Evolutionary conservation across 2,888 invertebrate species (phyloP).

Genomic region (Coronaproctus castanopsis): DNA sequence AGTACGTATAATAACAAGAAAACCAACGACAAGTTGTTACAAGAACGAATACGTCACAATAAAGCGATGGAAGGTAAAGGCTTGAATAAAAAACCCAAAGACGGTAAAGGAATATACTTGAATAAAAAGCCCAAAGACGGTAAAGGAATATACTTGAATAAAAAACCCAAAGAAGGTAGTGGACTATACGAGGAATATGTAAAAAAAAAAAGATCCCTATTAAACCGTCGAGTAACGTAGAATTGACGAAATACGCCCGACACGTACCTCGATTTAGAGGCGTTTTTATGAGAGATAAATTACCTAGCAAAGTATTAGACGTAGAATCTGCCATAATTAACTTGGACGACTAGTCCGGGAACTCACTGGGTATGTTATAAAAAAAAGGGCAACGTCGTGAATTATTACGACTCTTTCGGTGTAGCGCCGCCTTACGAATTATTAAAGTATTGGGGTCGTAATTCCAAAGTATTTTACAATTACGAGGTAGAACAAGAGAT

Average conservation of each 20-base stretch:
- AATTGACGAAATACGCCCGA: conserved; percentile 17
- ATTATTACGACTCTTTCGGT: conserved; percentile 26
- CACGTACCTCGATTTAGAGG: conserved; percentile 19
- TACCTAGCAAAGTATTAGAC: conserved; percentile 21
- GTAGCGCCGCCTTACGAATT: conserved; percentile 22
- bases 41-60: not conserved
- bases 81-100: no score
- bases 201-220: conserved; percentile 3
- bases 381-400: conserved; percentile 21
- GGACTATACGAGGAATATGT: not conserved
- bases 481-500: conserved; percentile 10
- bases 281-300: conserved; percentile 25
- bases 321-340: conserved; percentile 23
- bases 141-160: no score
- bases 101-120: no score
- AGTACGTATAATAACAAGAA: not conserved
- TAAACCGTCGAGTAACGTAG: conserved; percentile 15
- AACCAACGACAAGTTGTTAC: not conserved
- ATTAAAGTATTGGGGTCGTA: conserved; percentile 3
- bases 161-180: no score
- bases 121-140: no score
- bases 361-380: conserved; percentile 26
- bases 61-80: no score
- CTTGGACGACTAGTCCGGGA: conserved; percentile 22
- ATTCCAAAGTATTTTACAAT: conserved; percentile 9